Percentiles rank a stretch among this genome's conserved stretches.
Evolutionary conservation across 2,113 vertebrate genomes (phyloP).

Genomic region (Lota lota): DNA sequence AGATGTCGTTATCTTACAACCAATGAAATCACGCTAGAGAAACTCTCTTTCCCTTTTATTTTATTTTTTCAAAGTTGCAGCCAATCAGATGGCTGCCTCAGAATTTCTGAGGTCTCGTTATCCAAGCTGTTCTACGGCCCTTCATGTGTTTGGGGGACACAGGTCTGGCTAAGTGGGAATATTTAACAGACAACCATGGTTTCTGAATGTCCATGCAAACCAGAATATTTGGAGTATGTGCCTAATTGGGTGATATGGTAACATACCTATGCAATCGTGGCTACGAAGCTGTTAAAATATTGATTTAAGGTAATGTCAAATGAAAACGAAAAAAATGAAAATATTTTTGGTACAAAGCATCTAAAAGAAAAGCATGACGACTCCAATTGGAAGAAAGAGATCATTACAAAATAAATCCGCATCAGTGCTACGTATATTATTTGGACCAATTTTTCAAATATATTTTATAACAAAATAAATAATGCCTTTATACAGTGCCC

Average conservation of each 20-base stretch:
- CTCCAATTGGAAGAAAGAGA: slow-evolving; percentile 84
- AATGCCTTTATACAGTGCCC: slow-evolving; percentile 88
- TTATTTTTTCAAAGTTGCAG: neutral
- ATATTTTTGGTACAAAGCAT: slow-evolving; percentile 91
- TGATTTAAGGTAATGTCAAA: slow-evolving; percentile 72
- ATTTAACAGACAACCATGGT: slow-evolving; percentile 32
- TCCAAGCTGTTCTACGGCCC: slow-evolving; percentile 55
- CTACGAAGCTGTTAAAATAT: slow-evolving; percentile 75
- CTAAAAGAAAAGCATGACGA: slow-evolving; percentile 87
- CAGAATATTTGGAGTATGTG: slow-evolving; percentile 68
- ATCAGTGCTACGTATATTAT: slow-evolving; percentile 80
- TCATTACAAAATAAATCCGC: slow-evolving; percentile 83
- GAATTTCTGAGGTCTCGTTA: slow-evolving; percentile 27
- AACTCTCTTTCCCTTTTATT: too few species aligned
- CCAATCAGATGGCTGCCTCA: too few species aligned
- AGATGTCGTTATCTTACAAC: too few species aligned
- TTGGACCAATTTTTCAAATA: slow-evolving; percentile 86
- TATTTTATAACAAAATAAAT: slow-evolving; percentile 93
- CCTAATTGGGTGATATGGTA: slow-evolving; percentile 73
- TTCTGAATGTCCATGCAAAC: slow-evolving; percentile 67
- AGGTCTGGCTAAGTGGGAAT: too few species aligned
- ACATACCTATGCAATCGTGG: slow-evolving; percentile 68
- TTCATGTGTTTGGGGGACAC: too few species aligned
- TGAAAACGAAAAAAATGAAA: slow-evolving; percentile 49
- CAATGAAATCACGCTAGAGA: too few species aligned